Base-by-base conservation (phyloP, 1,140 invertebrate genomes). In the Drosophila baimaii region DNA sequence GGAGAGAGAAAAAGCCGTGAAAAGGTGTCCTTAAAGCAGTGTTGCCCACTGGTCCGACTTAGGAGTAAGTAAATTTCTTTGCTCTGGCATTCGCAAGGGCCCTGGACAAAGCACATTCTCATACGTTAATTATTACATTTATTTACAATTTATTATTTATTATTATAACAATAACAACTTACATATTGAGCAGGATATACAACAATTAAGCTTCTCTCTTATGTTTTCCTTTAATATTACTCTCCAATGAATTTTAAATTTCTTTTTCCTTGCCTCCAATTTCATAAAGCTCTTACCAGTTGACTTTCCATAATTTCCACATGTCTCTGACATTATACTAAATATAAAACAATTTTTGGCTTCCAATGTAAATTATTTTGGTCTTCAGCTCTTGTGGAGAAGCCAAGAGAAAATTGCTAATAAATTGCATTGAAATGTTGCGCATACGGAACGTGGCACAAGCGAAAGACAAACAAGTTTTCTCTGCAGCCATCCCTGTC, bases 371-470 rank as follows among this genome's bases (percentile, higher is more conserved):
- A 52, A 69, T 69, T 52, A 66, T 65, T 69, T 33, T 10, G 59
- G 27, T 23, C 19, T n/a, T 31, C 21, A 27, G 15, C 15, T 10
- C 27, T 51, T 41, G 23, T 35, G 17, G 9, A 12, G 8, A 35
- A 23, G n/a, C n/a, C 7, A 19, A 39, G 25, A 25, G 62, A 58
- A 78, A 81, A 69, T 81, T 77, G 66, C 84, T 77, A 77, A 83
- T 79, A 79, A 88, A 88, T 83, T 83, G 84, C 71, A 70, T 79
- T 51, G 75, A 69, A 72, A 79, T 88, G 63, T 79, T 81, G 82
- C 82, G 75, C 82, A 86, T 70, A 86, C 79, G 83, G 79, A 81
- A 68, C 46, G 78, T 71, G 47, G 49, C 39, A 75, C 79, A 49
- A 74, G 76, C 79, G 44, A 81, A 79, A 89, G 79, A 81, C 84